Conservation (phyloP, 2,113 vertebrate species). For the Hyla sarda region DNA sequence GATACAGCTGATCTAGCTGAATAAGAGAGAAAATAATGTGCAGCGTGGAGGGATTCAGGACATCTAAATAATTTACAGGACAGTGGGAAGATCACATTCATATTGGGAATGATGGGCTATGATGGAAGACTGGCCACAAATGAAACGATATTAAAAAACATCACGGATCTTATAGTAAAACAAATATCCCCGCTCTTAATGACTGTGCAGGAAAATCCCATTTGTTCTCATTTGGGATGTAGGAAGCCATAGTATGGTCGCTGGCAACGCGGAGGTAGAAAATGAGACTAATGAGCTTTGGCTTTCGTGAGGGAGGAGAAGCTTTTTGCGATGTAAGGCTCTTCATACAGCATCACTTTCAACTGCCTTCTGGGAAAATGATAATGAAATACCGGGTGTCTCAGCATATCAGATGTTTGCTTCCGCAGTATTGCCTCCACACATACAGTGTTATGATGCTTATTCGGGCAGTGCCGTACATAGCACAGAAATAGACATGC, state of each 20-base stretch:
- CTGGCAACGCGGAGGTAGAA: slow-evolving; percentile 49
- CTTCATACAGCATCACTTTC: slow-evolving; percentile 33
- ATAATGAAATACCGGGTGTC: slow-evolving; percentile 15
- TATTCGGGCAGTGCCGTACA: neutral
- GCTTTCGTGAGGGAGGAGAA: slow-evolving; percentile 41
- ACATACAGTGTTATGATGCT: neutral
- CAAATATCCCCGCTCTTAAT: slow-evolving; percentile 55
- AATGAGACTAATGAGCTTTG: slow-evolving; percentile 58
- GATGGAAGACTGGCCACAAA: slow-evolving; percentile 39
- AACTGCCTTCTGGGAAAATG: slow-evolving; percentile 37
- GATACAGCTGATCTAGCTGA: neutral
- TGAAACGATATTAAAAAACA: slow-evolving; percentile 53
- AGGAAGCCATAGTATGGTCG: slow-evolving; percentile 17
- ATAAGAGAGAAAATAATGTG: neutral
- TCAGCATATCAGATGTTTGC: slow-evolving; percentile 29
- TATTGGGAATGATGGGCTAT: slow-evolving; percentile 41
- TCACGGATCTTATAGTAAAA: slow-evolving; percentile 45
- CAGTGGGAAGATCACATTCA: slow-evolving; percentile 5
- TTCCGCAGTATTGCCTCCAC: neutral
- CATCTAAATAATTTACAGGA: slow-evolving; percentile 22
- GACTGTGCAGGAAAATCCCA: slow-evolving; percentile 40
- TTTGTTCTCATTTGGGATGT: slow-evolving; percentile 58
- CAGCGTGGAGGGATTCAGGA: neutral
- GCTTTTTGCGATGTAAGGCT: slow-evolving; percentile 24
- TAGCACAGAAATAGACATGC: slow-evolving; percentile 2